Evolutionary conservation across 2,113 vertebrate genomes (phyloP).

Genomic region (Benitochromis conjunctus): DNA sequence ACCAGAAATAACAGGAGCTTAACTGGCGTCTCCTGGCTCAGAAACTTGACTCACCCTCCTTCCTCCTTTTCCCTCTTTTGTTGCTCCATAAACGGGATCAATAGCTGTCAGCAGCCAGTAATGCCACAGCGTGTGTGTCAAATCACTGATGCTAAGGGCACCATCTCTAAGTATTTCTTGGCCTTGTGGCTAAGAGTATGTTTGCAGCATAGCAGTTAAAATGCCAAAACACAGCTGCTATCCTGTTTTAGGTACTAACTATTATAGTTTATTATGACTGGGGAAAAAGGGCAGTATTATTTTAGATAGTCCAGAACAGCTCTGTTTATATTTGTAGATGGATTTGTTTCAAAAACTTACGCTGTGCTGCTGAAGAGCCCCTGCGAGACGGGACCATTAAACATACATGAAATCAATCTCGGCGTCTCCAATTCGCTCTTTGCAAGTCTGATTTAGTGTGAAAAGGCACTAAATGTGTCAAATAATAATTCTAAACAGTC

Average conservation of each 20-base stretch:
- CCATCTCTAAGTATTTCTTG: not conserved
- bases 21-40: not conserved
- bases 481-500: conserved; percentile 14
- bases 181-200: not conserved
- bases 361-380: not conserved
- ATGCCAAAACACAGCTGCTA: not conserved
- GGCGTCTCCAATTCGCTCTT: not conserved
- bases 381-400: not conserved
- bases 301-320: not conserved
- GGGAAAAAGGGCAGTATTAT: not conserved
- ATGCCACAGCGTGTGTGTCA: not conserved
- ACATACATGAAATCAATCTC: not conserved
- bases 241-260: not conserved
- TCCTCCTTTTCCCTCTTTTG: not conserved
- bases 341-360: not conserved
- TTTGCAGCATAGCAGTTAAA: not conserved
- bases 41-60: not conserved
- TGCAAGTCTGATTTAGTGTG: not conserved
- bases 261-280: not conserved
- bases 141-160: not conserved
- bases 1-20: not conserved
- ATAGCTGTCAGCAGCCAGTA: not conserved
- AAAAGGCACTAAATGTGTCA: conserved; percentile 1
- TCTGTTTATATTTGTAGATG: not conserved
- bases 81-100: not conserved